phyloP scores from a whole-genome alignment of 2,113 vertebrate species.

The Amphiprion percula region DNA sequence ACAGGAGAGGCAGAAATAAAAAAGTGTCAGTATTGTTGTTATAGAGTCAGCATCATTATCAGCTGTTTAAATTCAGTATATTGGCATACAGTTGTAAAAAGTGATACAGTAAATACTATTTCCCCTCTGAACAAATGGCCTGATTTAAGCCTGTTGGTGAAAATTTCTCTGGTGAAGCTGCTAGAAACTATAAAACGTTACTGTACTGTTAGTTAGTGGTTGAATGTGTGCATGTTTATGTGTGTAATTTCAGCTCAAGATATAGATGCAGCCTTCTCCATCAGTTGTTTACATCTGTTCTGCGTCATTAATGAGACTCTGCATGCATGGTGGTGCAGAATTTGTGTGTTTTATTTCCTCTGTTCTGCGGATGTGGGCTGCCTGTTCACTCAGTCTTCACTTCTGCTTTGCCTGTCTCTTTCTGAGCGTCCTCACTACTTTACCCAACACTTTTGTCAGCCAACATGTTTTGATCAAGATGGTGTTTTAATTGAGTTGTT shows the following conservation, averaged over 20 bases:
- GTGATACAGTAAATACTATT: not conserved
- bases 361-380: slow-evolving; percentile 76
- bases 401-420: slow-evolving; percentile 66
- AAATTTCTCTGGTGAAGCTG: not conserved
- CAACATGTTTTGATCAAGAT: not conserved
- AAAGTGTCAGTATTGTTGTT: too few species aligned
- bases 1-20: not conserved
- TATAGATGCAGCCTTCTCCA: slow-evolving; percentile 2
- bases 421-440: not conserved
- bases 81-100: not conserved
- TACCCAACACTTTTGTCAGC: slow-evolving; percentile 17
- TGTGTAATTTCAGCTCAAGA: slow-evolving; percentile 23
- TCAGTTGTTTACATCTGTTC: slow-evolving; percentile 71
- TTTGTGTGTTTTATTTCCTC: slow-evolving; percentile 49
- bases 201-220: not conserved
- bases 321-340: slow-evolving; percentile 3
- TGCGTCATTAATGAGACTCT: slow-evolving; percentile 41
- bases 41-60: too few species aligned
- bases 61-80: not conserved
- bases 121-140: not conserved
- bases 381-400: slow-evolving; percentile 49
- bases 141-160: not conserved
- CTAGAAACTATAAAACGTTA: too few species aligned
- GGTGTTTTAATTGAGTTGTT: not conserved
- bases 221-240: not conserved